Base-by-base conservation (phyloP, 2,113 vertebrate species). In the Corapipo altera region DNA sequence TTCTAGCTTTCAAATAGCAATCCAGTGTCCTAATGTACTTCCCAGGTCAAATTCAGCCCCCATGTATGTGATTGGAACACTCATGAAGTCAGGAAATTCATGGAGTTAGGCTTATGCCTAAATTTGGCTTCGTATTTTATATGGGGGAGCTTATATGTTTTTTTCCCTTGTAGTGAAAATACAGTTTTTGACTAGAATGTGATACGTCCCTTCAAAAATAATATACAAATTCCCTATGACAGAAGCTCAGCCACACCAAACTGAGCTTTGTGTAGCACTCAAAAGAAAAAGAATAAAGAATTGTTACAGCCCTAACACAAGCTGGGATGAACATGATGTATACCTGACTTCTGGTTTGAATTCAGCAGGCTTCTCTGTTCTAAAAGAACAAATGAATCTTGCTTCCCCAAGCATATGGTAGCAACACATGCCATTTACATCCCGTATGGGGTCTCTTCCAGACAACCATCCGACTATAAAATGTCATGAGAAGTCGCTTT, bases 361-460 rank as follows among this genome's bases (percentile, higher is more conserved):
- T 95, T 94, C 94, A 85, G 86, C 76, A 95, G 91, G 44, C 89
- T 87, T 76, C 77, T 92, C 85, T 88, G 15, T 84, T 92, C 93
- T 83, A 59, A 92, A 91, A 92, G 85, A 93, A 93, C 92, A 96
- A 97, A 96, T 33, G 39, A 57, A 77, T 89, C 85, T 62, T 73
- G 41, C 87, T 82, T 97, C 61, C 90, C 65, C 73, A 67, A 85
- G 79, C 96, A 97, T 95, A 97, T 95, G 95, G 94, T 7, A 83
- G 72, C 67, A 94, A 66, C 76, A 94, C 88, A 52, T 80, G 71
- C 72, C 90, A 95, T 89, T 97, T 96, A 90, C 62, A 87, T 95
- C 74, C 96, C 92, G 88, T 77, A 94, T 93, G 95, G 85, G 90
- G 72, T 93, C 90, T 80, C 86, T 95, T 79, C 62, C 85, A 94